A percentile compares a stretch with the other conserved stretches of the same genome.
These are phyloP conservation scores for Drosophila kikkawai DNA, from an alignment of 1,140 invertebrate species.

Conservation along the genomic window DNA sequence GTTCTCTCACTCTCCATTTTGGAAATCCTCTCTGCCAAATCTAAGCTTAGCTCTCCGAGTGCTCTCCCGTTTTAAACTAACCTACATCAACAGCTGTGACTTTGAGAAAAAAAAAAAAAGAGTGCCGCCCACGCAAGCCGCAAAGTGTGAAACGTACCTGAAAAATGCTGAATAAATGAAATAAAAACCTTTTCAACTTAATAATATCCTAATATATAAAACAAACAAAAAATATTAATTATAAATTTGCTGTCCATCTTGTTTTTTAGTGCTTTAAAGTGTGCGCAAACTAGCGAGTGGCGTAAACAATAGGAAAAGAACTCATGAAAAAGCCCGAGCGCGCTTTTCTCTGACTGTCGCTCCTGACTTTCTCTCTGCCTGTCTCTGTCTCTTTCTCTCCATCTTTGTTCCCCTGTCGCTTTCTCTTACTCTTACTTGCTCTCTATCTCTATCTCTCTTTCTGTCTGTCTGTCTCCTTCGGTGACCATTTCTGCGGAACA, in stretches of 20 bases:
- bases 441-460: conserved; percentile 2
- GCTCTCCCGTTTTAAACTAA: conserved; percentile 60
- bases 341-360: conserved; percentile 40
- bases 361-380: conserved; percentile 37
- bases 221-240: neutral
- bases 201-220: neutral
- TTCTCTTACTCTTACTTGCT: neutral
- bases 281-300: conserved; percentile 15
- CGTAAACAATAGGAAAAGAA: conserved; percentile 36
- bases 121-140: conserved; percentile 54
- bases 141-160: conserved; percentile 10
- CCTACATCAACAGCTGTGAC: conserved; percentile 81
- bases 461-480: conserved; percentile 8
- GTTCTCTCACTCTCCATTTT: conserved; percentile 1
- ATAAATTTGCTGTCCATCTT: neutral
- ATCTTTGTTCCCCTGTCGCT: conserved; percentile 13
- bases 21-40: neutral
- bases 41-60: neutral
- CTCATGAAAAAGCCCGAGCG: conserved; percentile 44
- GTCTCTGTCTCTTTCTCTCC: conserved; percentile 35
- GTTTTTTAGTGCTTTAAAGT: conserved; percentile 39
- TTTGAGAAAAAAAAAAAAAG: conserved; percentile 16
- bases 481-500: conserved; percentile 23
- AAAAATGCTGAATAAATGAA: neutral
- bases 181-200: neutral